A percentile compares a stretch with the other conserved stretches of the same genome.
These are phyloP conservation scores for Myotis daubentonii DNA, from an alignment of 2,797 vertebrate species.

Conservation along the genomic window DNA sequence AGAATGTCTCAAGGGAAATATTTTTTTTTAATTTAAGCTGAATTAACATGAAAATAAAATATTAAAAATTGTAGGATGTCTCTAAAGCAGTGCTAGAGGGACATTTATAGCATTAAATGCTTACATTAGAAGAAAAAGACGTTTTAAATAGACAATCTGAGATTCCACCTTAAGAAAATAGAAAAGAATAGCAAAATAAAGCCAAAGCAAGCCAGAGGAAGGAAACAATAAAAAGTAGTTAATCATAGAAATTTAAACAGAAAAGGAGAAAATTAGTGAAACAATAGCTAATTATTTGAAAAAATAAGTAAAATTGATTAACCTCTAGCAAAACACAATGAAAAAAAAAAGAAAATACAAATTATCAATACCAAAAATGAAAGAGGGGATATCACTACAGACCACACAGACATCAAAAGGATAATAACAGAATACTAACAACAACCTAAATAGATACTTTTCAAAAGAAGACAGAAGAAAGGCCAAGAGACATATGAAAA, in stretches of 20 bases:
- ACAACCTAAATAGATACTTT: too few species aligned
- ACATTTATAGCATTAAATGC: neutral
- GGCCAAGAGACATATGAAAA: too few species aligned
- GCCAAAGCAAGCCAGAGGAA: neutral
- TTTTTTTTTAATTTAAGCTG: neutral
- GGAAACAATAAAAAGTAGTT: neutral
- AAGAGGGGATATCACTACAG: neutral
- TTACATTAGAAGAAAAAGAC: neutral
- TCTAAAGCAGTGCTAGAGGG: neutral
- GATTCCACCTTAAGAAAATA: neutral
- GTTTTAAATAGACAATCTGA: slow-evolving; percentile 9
- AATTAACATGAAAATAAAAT: slow-evolving; percentile 47
- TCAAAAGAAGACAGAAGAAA: too few species aligned
- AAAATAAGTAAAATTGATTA: neutral
- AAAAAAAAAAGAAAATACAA: neutral
- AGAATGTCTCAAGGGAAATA: neutral
- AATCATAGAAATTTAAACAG: neutral
- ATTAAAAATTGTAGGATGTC: neutral
- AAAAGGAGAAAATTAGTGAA: neutral
- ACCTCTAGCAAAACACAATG: neutral
- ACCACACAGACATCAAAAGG: neutral
- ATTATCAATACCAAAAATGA: neutral
- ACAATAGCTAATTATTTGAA: slow-evolving; percentile 11
- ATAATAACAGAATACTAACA: neutral
- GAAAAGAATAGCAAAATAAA: slow-evolving; percentile 33